These are phyloP conservation scores for Petrocephalus sullivani DNA, from an alignment of 2,797 vertebrate species.

Conservation along the genomic window DNA sequence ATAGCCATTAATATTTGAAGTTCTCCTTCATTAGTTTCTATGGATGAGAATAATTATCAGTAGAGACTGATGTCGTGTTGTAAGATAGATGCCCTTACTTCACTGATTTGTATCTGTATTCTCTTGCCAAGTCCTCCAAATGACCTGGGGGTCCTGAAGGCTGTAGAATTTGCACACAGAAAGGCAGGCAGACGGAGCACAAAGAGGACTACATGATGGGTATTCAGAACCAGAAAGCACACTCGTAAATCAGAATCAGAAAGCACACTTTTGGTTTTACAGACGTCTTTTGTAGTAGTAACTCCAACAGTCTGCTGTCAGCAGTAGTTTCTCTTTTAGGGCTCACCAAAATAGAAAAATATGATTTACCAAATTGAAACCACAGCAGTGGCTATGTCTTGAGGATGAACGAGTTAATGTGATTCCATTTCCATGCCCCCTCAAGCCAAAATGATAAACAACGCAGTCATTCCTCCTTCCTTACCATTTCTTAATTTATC, in stretches of 20 bases:
- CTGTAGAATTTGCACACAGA: neutral
- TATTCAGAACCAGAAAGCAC: neutral
- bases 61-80: neutral
- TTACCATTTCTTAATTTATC: constrained; percentile 10
- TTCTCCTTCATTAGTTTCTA: constrained; percentile 22
- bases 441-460: constrained; percentile 18
- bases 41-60: constrained; percentile 15
- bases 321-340: neutral
- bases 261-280: neutral
- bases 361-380: neutral
- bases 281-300: neutral
- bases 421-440: constrained; percentile 4
- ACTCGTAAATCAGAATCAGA: neutral
- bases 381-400: neutral
- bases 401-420: constrained; percentile 7
- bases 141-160: neutral
- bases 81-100: neutral
- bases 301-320: neutral
- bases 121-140: neutral
- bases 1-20: constrained; percentile 17
- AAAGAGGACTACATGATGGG: neutral
- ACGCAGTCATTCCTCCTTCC: neutral
- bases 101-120: constrained; percentile 12
- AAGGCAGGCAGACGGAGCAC: neutral
- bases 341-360: constrained; percentile 3